A percentile compares a stretch with the other conserved stretches of the same genome.
These are phyloP conservation scores for Cotesia vestalis DNA, from an alignment of 1,140 invertebrate genomes.

Conservation along the genomic window DNA sequence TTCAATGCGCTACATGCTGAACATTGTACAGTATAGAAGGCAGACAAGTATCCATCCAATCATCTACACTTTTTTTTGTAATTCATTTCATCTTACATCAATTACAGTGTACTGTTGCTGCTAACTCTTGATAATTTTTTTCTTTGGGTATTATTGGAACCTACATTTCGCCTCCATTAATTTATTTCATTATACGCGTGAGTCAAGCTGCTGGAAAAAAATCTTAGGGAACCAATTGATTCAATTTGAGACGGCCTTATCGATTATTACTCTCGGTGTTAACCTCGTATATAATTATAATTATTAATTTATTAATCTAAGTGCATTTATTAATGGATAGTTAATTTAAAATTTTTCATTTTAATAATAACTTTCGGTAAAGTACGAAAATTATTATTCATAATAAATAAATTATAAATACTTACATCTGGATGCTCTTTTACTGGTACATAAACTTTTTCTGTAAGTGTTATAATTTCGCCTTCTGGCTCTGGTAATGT, in stretches of 20 bases:
- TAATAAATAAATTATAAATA: slow-evolving; percentile 52
- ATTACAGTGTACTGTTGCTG: slow-evolving; percentile 14
- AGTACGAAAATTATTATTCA: background rate
- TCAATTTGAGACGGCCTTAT: no score
- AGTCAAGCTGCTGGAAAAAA: background rate
- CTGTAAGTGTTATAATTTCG: slow-evolving; percentile 88
- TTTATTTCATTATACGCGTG: no score
- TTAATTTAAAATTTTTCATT: no score
- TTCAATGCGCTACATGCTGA: background rate
- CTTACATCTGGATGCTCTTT: slow-evolving; percentile 99
- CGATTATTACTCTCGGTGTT: no score
- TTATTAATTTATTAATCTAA: no score
- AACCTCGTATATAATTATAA: no score
- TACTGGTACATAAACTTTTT: slow-evolving; percentile 99
- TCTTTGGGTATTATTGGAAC: background rate
- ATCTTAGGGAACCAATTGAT: background rate
- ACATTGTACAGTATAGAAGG: slow-evolving; percentile 3
- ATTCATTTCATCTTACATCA: slow-evolving; percentile 20
- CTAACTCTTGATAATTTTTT: slow-evolving; percentile 15
- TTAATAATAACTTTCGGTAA: background rate
- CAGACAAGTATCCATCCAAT: slow-evolving; percentile 28
- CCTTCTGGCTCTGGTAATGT: slow-evolving; percentile 93
- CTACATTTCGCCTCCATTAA: no score
- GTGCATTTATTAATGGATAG: no score
- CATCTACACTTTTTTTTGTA: slow-evolving; percentile 34